phyloP scores from a whole-genome alignment of 2,113 vertebrate species.

The Gavialis gangeticus region DNA sequence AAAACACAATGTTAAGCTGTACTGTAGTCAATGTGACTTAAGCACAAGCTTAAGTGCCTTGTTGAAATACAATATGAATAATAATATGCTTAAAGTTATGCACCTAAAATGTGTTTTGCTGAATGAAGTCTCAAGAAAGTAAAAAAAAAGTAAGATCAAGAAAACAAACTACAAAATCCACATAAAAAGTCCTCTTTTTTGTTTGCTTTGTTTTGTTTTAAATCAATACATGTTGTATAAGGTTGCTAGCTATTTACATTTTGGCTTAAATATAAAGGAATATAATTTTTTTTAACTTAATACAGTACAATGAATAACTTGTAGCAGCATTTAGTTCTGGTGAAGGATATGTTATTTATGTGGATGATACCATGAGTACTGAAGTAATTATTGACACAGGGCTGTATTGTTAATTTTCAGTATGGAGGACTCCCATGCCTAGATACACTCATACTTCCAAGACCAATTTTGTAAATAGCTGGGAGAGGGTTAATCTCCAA shows the following conservation, averaged over 20 bases:
- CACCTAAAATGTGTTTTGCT: neutral
- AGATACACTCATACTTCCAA: slow-evolving; percentile 18
- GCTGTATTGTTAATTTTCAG: neutral
- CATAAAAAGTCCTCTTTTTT: slow-evolving; percentile 23
- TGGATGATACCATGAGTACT: neutral
- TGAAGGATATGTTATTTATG: slow-evolving; percentile 34
- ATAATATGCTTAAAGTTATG: slow-evolving; percentile 4
- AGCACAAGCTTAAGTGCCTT: neutral
- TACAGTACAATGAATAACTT: neutral
- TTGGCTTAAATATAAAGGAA: slow-evolving; percentile 13
- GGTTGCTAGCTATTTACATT: slow-evolving; percentile 1
- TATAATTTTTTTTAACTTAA: neutral
- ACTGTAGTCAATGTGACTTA: neutral
- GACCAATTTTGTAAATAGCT: neutral
- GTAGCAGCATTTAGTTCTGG: neutral
- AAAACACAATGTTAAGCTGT: neutral
- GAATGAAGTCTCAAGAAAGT: slow-evolving; percentile 3
- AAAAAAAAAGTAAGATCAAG: slow-evolving; percentile 36
- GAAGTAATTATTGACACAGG: neutral
- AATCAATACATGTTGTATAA: neutral
- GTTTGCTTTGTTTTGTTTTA: neutral
- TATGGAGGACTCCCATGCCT: neutral
- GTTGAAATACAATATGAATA: slow-evolving; percentile 21
- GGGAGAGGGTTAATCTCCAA: neutral
- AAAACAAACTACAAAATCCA: neutral